phyloP scores from a whole-genome alignment of 2,113 vertebrate genomes.

The Dipodomys ordii region DNA sequence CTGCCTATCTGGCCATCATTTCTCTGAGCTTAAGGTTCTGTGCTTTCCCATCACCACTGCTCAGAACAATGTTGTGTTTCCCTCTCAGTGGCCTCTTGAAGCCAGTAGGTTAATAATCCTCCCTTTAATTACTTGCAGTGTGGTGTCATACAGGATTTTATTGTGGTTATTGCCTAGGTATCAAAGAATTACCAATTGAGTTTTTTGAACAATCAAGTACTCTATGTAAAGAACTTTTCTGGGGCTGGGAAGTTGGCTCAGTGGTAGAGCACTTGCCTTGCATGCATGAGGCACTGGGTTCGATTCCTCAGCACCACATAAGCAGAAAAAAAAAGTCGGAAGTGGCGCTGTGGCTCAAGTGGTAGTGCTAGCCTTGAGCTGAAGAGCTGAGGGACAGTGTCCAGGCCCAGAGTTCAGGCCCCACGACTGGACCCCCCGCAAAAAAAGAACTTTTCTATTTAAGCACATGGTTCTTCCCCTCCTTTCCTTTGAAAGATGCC shows the following conservation, averaged over 20 bases:
- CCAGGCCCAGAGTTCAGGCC: no score
- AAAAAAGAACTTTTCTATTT: not conserved
- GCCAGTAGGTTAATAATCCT: not conserved
- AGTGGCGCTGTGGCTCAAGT: no score
- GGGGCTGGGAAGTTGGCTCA: no score
- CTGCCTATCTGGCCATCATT: not conserved
- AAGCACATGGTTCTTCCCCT: not conserved
- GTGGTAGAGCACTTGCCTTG: no score
- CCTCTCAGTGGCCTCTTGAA: not conserved
- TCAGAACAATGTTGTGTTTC: not conserved
- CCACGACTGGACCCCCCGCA: no score
- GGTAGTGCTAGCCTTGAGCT: no score
- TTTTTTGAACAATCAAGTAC: no score
- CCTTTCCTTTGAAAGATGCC: not conserved
- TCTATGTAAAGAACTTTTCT: no score
- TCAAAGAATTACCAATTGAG: not conserved
- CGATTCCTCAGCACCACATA: no score
- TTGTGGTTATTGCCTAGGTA: not conserved
- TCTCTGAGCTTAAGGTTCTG: not conserved
- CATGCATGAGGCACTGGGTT: no score
- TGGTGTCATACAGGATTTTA: not conserved
- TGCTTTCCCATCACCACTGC: not conserved
- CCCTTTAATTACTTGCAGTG: not conserved
- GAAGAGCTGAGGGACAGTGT: no score
- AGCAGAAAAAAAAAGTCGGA: no score